These are phyloP conservation scores for Aspidiotus destructor DNA, from an alignment of 2,888 invertebrate species.

Conservation along the genomic window DNA sequence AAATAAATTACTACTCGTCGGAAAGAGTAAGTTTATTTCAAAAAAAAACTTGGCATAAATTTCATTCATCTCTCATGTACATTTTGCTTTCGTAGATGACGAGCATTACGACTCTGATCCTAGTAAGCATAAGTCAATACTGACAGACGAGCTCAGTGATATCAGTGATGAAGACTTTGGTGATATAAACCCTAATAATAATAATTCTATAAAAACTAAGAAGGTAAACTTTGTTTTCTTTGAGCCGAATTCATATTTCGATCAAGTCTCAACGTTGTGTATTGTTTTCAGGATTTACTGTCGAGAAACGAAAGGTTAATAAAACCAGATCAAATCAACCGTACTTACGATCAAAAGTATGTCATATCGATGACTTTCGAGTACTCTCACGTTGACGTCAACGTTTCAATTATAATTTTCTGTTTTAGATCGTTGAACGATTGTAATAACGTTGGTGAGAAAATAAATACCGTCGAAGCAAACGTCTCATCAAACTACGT, in stretches of 20 bases:
- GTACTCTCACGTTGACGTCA: no score
- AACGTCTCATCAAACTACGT: conserved; percentile 1
- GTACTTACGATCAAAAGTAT: background rate
- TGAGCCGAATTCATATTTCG: background rate
- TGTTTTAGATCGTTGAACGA: no score
- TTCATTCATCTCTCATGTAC: background rate
- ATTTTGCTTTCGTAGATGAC: conserved; percentile 9
- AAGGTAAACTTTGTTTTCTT: conserved; percentile 5
- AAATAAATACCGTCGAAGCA: no score
- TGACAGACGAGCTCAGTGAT: conserved; percentile 30
- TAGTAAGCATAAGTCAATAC: conserved; percentile 14
- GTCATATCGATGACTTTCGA: background rate
- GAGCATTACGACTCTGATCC: conserved; percentile 11
- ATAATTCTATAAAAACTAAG: conserved; percentile 16
- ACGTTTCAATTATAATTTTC: no score
- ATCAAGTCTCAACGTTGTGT: background rate
- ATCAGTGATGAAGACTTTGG: conserved; percentile 31
- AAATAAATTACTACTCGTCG: conserved; percentile 11
- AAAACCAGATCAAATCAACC: background rate
- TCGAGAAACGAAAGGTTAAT: background rate
- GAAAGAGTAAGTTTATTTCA: conserved; percentile 9
- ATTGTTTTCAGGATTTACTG: conserved; percentile 1
- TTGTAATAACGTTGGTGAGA: no score
- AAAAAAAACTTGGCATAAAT: background rate
- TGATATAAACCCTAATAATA: conserved; percentile 15